Percentiles rank a stretch among this genome's conserved stretches.
Evolutionary conservation across 2,888 invertebrate genomes (phyloP).

Genomic region (Drosophila mimica): DNA sequence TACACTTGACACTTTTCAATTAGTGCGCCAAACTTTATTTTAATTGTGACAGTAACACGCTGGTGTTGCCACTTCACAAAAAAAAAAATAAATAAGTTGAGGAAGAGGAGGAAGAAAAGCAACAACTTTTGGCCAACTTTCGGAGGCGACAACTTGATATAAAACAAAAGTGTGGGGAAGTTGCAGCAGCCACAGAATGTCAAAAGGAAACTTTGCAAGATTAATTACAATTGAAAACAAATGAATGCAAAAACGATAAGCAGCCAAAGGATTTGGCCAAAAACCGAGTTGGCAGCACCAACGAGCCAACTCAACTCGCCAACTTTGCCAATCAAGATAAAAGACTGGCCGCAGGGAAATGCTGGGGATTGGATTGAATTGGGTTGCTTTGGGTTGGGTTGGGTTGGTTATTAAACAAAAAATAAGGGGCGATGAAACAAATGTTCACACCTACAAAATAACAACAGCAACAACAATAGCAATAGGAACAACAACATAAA

Average conservation of each 20-base stretch:
- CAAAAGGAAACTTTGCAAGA: slow-evolving; percentile 80
- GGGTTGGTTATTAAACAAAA: slow-evolving; percentile 52
- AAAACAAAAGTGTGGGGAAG: slow-evolving; percentile 40
- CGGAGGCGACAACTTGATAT: slow-evolving; percentile 54
- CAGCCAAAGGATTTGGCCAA: slow-evolving; percentile 75
- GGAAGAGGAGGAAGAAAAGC: slow-evolving; percentile 1
- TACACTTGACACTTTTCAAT: slow-evolving; percentile 80
- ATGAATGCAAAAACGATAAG: slow-evolving; percentile 82
- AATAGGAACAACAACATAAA: slow-evolving; percentile 6
- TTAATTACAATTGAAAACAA: slow-evolving; percentile 82
- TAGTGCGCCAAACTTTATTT: slow-evolving; percentile 77
- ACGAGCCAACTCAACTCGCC: slow-evolving; percentile 37
- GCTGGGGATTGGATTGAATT: slow-evolving; percentile 10
- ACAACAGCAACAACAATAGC: slow-evolving; percentile 9
- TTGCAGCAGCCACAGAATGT: slow-evolving; percentile 76
- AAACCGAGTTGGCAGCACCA: slow-evolving; percentile 28
- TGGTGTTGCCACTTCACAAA: slow-evolving; percentile 48
- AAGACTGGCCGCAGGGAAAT: slow-evolving; percentile 46
- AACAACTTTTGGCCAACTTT: slow-evolving; percentile 65
- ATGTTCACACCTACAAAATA: slow-evolving; percentile 73
- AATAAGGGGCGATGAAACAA: slow-evolving; percentile 65
- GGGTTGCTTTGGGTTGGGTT: neutral
- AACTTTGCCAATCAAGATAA: slow-evolving; percentile 81
- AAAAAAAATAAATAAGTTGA: slow-evolving; percentile 15
- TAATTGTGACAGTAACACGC: slow-evolving; percentile 82